Percentiles rank a stretch among this genome's conserved stretches.
Evolutionary conservation across 2,113 vertebrate genomes (phyloP).

Genomic region (Stigmatopora argus): DNA sequence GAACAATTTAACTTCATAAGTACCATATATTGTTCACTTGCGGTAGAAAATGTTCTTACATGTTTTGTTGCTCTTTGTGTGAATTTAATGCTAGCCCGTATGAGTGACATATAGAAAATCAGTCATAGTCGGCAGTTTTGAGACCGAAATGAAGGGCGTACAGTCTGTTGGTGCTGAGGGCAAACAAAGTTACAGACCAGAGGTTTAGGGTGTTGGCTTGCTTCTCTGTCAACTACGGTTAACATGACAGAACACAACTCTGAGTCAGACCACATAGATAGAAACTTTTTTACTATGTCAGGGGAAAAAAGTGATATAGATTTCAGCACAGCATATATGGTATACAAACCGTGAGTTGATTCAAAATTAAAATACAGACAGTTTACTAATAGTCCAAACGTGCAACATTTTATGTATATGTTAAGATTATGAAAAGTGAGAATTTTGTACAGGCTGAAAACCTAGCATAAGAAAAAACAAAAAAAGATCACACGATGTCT

Average conservation of each 20-base stretch:
- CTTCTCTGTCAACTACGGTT: slow-evolving; percentile 69
- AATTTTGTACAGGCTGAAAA: not conserved
- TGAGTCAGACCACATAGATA: slow-evolving; percentile 56
- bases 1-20: too few relatives aligned
- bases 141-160: slow-evolving; percentile 41
- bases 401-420: not conserved
- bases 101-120: slow-evolving; percentile 26
- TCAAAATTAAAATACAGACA: slow-evolving; percentile 9
- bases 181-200: slow-evolving; percentile 63
- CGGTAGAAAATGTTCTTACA: not conserved
- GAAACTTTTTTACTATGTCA: slow-evolving; percentile 56
- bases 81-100: slow-evolving; percentile 9
- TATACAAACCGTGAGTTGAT: slow-evolving; percentile 23
- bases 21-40: not conserved
- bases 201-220: slow-evolving; percentile 71
- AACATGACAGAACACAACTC: slow-evolving; percentile 69
- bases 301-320: slow-evolving; percentile 59
- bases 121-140: slow-evolving; percentile 34
- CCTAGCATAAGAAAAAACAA: not conserved
- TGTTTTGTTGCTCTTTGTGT: slow-evolving; percentile 2
- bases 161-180: slow-evolving; percentile 50
- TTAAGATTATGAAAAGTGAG: not conserved
- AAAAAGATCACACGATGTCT: slow-evolving; percentile 12
- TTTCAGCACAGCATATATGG: slow-evolving; percentile 40
- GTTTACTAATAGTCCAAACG: slow-evolving; percentile 6